Evolutionary conservation across 2,888 invertebrate genomes (phyloP).

Genomic region (Tachina lurida): DNA sequence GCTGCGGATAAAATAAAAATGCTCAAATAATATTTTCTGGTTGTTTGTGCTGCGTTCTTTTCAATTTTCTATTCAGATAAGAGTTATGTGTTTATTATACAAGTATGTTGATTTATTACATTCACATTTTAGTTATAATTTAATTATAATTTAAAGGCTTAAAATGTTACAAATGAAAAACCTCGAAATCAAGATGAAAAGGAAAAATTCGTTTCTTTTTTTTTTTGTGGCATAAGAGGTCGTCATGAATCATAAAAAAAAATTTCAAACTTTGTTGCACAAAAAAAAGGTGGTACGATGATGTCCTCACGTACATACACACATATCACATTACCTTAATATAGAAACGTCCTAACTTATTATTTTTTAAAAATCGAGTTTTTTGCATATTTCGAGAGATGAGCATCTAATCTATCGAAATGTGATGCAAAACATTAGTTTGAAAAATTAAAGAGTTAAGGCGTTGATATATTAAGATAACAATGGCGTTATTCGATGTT

Average conservation of each 20-base stretch:
- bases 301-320: background rate
- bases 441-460: too few relatives aligned
- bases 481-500: too few relatives aligned
- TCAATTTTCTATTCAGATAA: conserved; percentile 32
- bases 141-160: conserved; percentile 54
- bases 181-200: conserved; percentile 52
- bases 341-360: background rate
- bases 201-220: conserved; percentile 39
- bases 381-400: background rate
- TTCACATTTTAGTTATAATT: conserved; percentile 38
- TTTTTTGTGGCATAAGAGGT: conserved; percentile 37
- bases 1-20: conserved; percentile 25
- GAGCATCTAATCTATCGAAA: too few relatives aligned
- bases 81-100: conserved; percentile 18
- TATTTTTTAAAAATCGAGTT: background rate
- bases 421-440: too few relatives aligned
- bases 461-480: too few relatives aligned
- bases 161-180: conserved; percentile 53
- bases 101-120: conserved; percentile 37
- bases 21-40: conserved; percentile 34
- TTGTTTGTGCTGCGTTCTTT: conserved; percentile 14
- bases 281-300: background rate
- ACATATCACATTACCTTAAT: background rate
- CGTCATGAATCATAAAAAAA: conserved; percentile 50
- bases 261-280: background rate